phyloP scores from a whole-genome alignment of 2,797 vertebrate species.

The Arctocebus calabarensis region DNA sequence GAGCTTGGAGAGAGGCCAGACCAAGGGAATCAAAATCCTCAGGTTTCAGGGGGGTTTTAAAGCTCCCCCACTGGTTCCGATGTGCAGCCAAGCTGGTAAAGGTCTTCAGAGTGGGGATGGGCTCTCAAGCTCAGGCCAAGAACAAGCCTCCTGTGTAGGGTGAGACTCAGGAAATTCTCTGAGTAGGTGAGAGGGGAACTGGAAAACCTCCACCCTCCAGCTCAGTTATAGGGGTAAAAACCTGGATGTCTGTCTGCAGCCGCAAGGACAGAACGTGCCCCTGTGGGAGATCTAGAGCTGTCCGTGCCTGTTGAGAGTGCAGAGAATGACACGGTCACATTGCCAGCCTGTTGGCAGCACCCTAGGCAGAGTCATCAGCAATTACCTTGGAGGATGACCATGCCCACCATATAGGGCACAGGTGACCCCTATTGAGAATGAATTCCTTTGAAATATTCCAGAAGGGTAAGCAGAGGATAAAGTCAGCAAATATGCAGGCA shows the following conservation, averaged over 20 bases:
- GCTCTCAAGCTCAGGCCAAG: background rate
- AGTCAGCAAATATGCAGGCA: background rate
- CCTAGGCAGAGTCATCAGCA: background rate
- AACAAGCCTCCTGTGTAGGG: background rate
- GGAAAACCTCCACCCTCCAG: background rate
- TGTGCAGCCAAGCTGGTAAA: background rate
- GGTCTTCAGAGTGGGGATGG: background rate
- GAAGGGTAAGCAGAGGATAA: background rate
- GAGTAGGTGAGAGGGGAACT: background rate
- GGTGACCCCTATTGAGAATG: background rate
- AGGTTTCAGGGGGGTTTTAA: background rate
- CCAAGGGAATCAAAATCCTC: too few species aligned
- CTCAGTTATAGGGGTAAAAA: background rate
- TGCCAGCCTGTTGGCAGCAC: background rate
- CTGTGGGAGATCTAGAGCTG: background rate
- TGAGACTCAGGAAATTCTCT: background rate
- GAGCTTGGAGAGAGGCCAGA: background rate
- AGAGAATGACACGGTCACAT: background rate
- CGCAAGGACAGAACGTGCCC: background rate
- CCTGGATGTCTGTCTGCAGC: too few species aligned
- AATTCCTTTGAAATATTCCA: background rate
- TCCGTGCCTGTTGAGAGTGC: background rate
- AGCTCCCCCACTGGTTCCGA: too few species aligned
- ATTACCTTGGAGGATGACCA: background rate
- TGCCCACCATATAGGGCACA: background rate